Evolutionary conservation across 2,888 invertebrate species (phyloP), one percentile per base, ranked within the genome.

Genomic region (Baronia brevicornis): DNA sequence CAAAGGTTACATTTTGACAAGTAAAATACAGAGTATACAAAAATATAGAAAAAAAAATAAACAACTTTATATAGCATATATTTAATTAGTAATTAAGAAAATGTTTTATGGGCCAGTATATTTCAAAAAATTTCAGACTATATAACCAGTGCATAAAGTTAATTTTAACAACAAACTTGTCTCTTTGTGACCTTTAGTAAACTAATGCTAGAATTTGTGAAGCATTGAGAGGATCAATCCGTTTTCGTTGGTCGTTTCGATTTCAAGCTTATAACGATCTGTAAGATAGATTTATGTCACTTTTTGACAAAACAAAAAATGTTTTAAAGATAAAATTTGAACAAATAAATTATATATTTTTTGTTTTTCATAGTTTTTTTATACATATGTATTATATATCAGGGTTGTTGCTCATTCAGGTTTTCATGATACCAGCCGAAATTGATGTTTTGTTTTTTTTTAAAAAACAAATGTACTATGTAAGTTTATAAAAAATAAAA

Each of bases 181-280:
- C 20, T 26, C 25, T 10, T n/a, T 32, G 15, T 26, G 14, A 33
- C 18, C 23, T 28, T 23, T 17, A 18, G 23, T 11, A 13, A 18
- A 3, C 4, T 23, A 24, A 28, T 24, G 20, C 19, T n/a, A 7
- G 25, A 20, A 25, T 9, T 7, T 7, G 15, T 8, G n/a, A 4
- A 20, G 20, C 15, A 33, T 22, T 27, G 20, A 18, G 17, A 27
- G 15, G 26, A n/a, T 27, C 26, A 10, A 17, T 9, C 3, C 5
- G 14, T 7, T 35, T 14, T 24, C 5, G 11, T 19, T 14, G 24
- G 12, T 25, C 11, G 28, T 29, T 26, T 17, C 19, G 10, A 28
- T 28, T 31, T 19, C 6, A 27, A 2, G 6, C 6, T 2, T 17
- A 17, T 10, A 10, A 9, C 18, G 12, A 18, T 21, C 14, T 5